phyloP scores from a whole-genome alignment of 2,113 vertebrate genomes.

The Carettochelys insculpta region DNA sequence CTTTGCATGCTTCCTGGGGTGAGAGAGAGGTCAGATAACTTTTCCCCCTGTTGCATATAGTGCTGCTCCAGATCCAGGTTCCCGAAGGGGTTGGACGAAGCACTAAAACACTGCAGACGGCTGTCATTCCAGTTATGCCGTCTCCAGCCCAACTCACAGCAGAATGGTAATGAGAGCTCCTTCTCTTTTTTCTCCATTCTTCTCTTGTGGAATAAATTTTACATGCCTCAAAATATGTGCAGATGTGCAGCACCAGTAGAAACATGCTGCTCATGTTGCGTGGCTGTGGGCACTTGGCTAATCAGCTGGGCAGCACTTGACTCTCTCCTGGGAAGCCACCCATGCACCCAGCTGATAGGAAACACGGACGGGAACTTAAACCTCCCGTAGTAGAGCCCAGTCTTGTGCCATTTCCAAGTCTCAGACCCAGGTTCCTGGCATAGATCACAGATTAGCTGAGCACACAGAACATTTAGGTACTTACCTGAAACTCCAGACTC shows the following conservation, averaged over 20 bases:
- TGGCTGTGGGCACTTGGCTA: no score
- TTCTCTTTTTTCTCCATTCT: no score
- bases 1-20: constrained; percentile 42
- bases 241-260: no score
- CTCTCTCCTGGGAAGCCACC: no score
- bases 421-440: background rate
- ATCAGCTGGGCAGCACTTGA: no score
- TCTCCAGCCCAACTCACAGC: background rate
- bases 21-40: constrained; percentile 51
- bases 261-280: no score
- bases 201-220: no score
- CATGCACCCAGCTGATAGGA: no score
- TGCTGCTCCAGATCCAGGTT: constrained; percentile 16
- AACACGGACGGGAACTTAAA: no score
- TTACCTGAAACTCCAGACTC: background rate
- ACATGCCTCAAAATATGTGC: no score
- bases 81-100: background rate
- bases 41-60: background rate
- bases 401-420: background rate
- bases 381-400: background rate
- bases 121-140: background rate
- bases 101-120: background rate
- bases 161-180: no score
- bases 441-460: background rate
- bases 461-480: rapidly evolving